Percentiles rank a stretch among this genome's conserved stretches.
Conservation (phyloP, 2,113 vertebrate species). For the Serilophus lunatus region DNA sequence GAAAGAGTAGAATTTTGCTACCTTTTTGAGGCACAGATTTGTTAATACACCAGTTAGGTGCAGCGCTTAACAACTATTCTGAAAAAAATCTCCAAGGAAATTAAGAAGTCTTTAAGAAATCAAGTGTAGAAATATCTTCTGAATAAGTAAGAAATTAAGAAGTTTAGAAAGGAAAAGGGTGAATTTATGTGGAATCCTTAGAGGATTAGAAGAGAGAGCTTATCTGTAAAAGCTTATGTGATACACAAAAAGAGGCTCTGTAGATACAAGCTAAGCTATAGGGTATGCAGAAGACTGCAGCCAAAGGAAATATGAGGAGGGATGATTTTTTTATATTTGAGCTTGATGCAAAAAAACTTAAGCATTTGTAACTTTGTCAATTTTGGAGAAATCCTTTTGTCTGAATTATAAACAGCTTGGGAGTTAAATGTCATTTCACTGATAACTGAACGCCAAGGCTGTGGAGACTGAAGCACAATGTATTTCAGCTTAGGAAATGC, state of each 20-base stretch:
- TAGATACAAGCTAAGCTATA: background rate
- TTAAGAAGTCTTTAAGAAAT: background rate
- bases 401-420: constrained; percentile 10
- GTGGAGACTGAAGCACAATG: background rate
- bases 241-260: background rate
- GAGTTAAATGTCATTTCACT: background rate
- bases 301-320: background rate
- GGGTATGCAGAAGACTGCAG: background rate
- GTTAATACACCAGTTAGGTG: background rate
- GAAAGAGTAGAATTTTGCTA: background rate
- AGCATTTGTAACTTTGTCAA: background rate
- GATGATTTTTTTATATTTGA: background rate
- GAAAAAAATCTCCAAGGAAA: background rate
- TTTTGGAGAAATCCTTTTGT: constrained; percentile 36
- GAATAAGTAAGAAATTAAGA: constrained; percentile 30
- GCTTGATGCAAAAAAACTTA: background rate
- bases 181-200: background rate
- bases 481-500: background rate
- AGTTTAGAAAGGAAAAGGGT: background rate
- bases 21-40: background rate
- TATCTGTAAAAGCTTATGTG: constrained; percentile 6
- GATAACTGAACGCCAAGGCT: background rate
- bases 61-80: background rate
- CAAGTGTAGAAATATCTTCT: background rate
- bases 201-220: background rate